Conservation (phyloP, 2,888 invertebrate genomes). For the Thalpophila matura region DNA sequence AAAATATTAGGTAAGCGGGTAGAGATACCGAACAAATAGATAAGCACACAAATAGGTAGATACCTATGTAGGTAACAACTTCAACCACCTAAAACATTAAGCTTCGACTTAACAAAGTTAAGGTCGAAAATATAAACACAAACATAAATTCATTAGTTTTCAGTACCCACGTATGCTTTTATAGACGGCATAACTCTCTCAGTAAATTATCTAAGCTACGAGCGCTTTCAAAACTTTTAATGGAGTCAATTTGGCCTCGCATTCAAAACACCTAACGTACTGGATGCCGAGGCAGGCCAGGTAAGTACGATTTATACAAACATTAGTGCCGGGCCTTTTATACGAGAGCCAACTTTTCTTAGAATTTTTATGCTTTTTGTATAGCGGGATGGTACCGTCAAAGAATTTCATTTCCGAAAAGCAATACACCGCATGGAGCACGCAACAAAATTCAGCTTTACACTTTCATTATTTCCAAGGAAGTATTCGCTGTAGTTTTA, state of each 20-base stretch:
- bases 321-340: constrained; percentile 78
- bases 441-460: constrained; percentile 53
- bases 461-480: constrained; percentile 63
- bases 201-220: constrained; percentile 89
- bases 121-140: constrained; percentile 74
- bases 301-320: constrained; percentile 85
- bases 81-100: constrained; percentile 55
- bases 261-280: constrained; percentile 86
- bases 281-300: constrained; percentile 74
- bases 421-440: constrained; percentile 40
- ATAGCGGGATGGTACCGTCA: constrained; percentile 57
- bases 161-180: constrained; percentile 81
- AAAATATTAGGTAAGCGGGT: background rate
- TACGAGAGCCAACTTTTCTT: constrained; percentile 69
- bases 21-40: background rate
- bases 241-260: constrained; percentile 89
- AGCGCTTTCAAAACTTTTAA: constrained; percentile 90
- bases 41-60: background rate
- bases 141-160: constrained; percentile 85
- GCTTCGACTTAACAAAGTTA: constrained; percentile 64
- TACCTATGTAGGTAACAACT: background rate
- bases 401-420: constrained; percentile 62
- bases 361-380: constrained; percentile 65
- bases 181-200: constrained; percentile 86
- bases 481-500: constrained; percentile 38